Evolutionary conservation across 2,113 vertebrate genomes (phyloP), one percentile per base, ranked within the genome.

Genomic region (Notarius lentiginosus): DNA sequence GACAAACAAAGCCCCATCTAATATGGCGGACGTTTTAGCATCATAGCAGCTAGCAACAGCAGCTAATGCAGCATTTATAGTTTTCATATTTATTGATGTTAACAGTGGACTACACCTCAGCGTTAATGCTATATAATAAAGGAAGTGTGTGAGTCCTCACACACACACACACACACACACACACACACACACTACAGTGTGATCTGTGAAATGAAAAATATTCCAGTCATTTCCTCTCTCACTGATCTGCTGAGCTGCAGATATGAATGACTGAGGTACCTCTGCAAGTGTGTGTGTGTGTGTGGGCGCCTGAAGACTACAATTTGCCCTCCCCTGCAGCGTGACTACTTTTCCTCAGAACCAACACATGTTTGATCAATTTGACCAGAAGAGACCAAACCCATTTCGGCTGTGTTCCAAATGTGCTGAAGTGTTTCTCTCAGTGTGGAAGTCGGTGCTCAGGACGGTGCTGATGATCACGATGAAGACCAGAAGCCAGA

Each of bases 131-230:
- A 61, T 5, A 22, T 61, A 61, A 61, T 22, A 61, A 61, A 61
- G 58, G 18, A 60, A 20, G 18, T 20, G 58, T 22, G 58, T 22
- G 58, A 56, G 55, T 60, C 15, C 24, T 6, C 7, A 20, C 18
- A 60, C 18, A 60, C 58, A 60, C 58, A 60, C 60, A 65, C 24
- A 24, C 61, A 66, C 24, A 24, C 61, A 66, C 27, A 15, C 11
- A 68, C 68, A 72, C 68, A 53, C 49, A 55, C 49, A 80, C 27
- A 61, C 79, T 55, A 63, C 80, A 88, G 58, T 85, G 55, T 83
- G 79, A 86, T 88, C 84, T 83, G 79, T 22, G 77, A 87, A 77
- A 89, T 89, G 58, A 77, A 82, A 41, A 89, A 85, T 63, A 87
- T 87, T 85, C 79, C 70, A 56, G 7, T 68, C 47, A 79, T 84